Base-by-base conservation (phyloP, 2,113 vertebrate species). In the Microcebus tavaratra region DNA sequence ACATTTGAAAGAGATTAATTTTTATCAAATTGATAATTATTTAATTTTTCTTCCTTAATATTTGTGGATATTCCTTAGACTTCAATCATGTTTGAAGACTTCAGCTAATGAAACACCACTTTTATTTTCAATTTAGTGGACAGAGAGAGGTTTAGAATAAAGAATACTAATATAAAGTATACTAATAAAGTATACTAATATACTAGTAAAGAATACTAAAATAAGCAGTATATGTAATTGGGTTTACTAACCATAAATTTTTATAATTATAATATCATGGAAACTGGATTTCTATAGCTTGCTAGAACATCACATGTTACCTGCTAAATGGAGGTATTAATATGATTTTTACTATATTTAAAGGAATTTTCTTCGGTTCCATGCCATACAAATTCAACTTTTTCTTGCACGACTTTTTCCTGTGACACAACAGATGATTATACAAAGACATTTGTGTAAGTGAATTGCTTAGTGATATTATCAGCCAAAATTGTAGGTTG, bases 401-500 rank as follows among this genome's bases (percentile, higher is more conserved):
- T 94, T 94, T 90, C 82, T 96, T 94, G 59, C 9, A 39, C 13
- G 59, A 13, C 39, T 86, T 94, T 94, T 75, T 96, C 61, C 42
- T 81, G 68, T 80, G 92, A 96, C 31, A 93, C 17, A 88, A 76
- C 2, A 87, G 84, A 76, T 79, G 53, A 90, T 80, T 15, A 13
- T 65, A 1, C n/a, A 91, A 97, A 93, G 5, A 81, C 72, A 73
- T 98, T 97, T 90, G n/a, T 96, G 85, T 94, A 97, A 95, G 29
- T 63, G 96, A 97, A 93, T 96, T 97, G 13, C 92, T 91, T 65
- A 80, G 91, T 97, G 96, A 31, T 84, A 59, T 92, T 97, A 96
- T 97, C 97, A 97, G 90, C 85, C 96, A 89, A 55, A 93, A 95
- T 88, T 85, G 91, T 97, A 96, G 76, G 93, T 96, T 97, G 97